Base-by-base conservation (phyloP, 2,113 vertebrate species). In the Albula glossodonta region DNA sequence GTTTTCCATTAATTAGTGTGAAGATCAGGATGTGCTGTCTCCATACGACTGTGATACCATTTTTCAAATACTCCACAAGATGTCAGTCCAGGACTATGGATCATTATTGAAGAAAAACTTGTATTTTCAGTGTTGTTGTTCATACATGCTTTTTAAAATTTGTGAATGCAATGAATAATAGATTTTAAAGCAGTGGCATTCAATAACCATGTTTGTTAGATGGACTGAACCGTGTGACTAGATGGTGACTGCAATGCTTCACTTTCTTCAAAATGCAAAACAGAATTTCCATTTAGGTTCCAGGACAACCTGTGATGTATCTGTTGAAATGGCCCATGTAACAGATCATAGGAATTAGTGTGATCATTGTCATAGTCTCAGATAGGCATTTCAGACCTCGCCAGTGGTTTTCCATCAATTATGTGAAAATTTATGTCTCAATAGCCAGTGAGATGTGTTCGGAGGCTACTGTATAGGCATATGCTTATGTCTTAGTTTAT, bases 311-410 rank as follows among this genome's bases (percentile, higher is more conserved):
- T 83, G 74, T 84, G 77, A 80, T 70, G 57, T 56, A 83, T 84
- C 84, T 83, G 85, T 86, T 25, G 56, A 86, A 88, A 83, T 84
- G 84, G 84, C 74, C 80, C 82, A 85, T 81, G 78, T 83, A 85
- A 86, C 83, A 88, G 77, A 63, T 10, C 17, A 57, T 51, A 56
- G 79, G 82, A 83, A 83, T 86, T 78, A 83, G 56, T 25, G 13
- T 88, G 57, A 50, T 19, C 56, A 19, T 52, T 8, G 52, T 31
- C 41, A 53, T 80, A 78, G 31, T 78, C 70, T 79, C 57, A 56
- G 56, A 11, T 41, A 63, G 70, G 51, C 80, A 57, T 84, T 63
- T 53, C 82, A 87, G 53, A 87, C 83, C 83, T 87, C 80, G 80
- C 60, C 41, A n/a, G 53, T 52, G 57, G 77, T 10, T 31, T 74